Base-by-base conservation (phyloP, 2,888 invertebrate genomes). In the Drosophila flavopinicola region DNA sequence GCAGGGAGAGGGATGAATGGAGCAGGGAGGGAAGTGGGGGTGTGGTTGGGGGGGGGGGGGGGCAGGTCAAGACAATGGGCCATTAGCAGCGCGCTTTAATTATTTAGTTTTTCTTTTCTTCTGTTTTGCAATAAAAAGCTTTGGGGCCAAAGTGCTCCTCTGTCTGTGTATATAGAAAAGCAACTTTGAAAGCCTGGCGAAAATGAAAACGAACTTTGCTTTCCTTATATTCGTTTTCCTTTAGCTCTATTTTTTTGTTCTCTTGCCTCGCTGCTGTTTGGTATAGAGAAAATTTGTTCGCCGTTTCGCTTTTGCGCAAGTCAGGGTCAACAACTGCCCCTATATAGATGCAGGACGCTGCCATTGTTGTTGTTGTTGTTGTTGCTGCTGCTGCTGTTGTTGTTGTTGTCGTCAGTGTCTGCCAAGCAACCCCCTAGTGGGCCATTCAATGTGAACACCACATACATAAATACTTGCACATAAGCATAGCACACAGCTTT, bases 251-350 rank as follows among this genome's bases (percentile, higher is more conserved):
- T 20, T 24, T 37, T 24, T 38, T 44, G 15, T 29, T 15, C 24
- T 47, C 35, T 69, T 54, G 38, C 17, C 33, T 33, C 20, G 20
- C 20, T 20, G 20, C 42, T 35, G 44, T 17, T 44, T 44, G 58
- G 77, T 77, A 64, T 76, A 83, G 74, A 87, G 85, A 83, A 71
- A 68, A 58, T 54, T 61, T 59, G 67, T 67, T 70, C 56, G 70
- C 56, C 41, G 51, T 58, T 79, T 72, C 63, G 75, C 58, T 71
- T 76, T 87, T 89, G 89, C 89, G 89, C 89, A 89, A 90, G 89
- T 89, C 89, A 88, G 88, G 89, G 89, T 88, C 89, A 88, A 88
- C 75, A 89, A 85, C 75, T 77, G 71, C 69, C 75, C 68, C 70
- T 67, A 65, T 56, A 24, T 44, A 44, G 75, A 78, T 85, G 83